A percentile compares a stretch with the other conserved stretches of the same genome.
These are phyloP conservation scores for Aromia moschata DNA, from an alignment of 2,888 invertebrate genomes.

Conservation along the genomic window DNA sequence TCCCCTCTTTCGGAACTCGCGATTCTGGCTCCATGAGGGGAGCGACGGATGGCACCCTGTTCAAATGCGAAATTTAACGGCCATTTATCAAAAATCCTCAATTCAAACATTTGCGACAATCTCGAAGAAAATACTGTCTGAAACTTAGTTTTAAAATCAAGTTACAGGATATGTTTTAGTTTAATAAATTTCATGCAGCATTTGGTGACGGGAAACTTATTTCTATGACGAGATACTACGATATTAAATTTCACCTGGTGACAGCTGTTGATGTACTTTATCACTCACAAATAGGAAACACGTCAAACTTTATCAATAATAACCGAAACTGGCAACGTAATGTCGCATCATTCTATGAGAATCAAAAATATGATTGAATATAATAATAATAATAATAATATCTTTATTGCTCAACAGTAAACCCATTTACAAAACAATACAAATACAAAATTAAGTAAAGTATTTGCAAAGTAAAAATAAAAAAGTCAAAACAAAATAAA, in stretches of 20 bases:
- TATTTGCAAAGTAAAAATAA: too few species aligned
- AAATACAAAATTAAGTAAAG: too few species aligned
- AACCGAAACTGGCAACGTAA: constrained; percentile 10
- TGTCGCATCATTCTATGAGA: too few species aligned
- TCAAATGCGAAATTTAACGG: constrained; percentile 24
- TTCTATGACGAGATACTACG: constrained; percentile 49
- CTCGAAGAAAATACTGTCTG: constrained; percentile 10
- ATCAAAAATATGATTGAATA: too few species aligned
- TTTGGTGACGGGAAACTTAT: constrained; percentile 40
- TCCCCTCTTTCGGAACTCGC: neutral
- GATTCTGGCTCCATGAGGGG: neutral
- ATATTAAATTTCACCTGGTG: constrained; percentile 66
- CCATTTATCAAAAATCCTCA: constrained; percentile 24
- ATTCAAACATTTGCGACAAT: constrained; percentile 23
- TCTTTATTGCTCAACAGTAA: too few species aligned
- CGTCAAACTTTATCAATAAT: constrained; percentile 50
- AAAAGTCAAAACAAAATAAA: too few species aligned
- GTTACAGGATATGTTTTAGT: constrained; percentile 38
- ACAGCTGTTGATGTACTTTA: constrained; percentile 63
- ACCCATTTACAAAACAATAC: too few species aligned
- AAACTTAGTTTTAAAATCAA: constrained; percentile 33
- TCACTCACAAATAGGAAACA: constrained; percentile 58
- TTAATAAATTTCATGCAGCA: constrained; percentile 43
- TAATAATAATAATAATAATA: too few species aligned
- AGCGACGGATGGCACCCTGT: constrained; percentile 12